phyloP scores from a whole-genome alignment of 2,113 vertebrate species.

The Aythya baeri region DNA sequence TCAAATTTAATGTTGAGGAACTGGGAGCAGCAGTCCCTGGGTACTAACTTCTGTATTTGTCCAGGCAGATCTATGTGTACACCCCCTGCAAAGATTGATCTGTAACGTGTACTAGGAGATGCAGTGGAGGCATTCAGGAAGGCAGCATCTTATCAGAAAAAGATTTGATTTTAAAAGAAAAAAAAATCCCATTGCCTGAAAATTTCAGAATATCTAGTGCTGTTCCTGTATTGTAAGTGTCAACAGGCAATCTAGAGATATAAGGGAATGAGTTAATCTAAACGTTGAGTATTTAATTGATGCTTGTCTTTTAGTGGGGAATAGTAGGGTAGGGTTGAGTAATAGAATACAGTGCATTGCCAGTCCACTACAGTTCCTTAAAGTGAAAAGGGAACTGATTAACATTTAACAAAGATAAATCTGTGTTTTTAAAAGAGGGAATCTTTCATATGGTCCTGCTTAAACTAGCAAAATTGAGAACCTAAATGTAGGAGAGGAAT shows the following conservation, averaged over 20 bases:
- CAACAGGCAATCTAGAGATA: not conserved
- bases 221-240: not conserved
- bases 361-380: not conserved
- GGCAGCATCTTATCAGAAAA: not conserved
- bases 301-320: not conserved
- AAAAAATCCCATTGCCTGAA: not conserved
- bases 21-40: not conserved
- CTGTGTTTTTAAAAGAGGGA: not conserved
- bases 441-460: not conserved
- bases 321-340: not conserved
- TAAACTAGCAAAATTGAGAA: not conserved
- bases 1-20: not conserved
- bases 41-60: not conserved
- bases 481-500: not conserved
- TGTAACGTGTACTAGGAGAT: not conserved
- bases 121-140: not conserved
- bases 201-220: not conserved
- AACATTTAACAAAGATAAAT: not conserved
- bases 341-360: not conserved
- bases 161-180: not conserved
- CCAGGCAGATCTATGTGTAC: not conserved
- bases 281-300: not conserved
- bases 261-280: not conserved
- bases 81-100: not conserved
- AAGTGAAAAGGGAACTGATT: not conserved